Percentiles rank a stretch among this genome's conserved stretches.
phyloP scores from a whole-genome alignment of 2,888 invertebrate species.

The Pycnomerus fuliginosus region DNA sequence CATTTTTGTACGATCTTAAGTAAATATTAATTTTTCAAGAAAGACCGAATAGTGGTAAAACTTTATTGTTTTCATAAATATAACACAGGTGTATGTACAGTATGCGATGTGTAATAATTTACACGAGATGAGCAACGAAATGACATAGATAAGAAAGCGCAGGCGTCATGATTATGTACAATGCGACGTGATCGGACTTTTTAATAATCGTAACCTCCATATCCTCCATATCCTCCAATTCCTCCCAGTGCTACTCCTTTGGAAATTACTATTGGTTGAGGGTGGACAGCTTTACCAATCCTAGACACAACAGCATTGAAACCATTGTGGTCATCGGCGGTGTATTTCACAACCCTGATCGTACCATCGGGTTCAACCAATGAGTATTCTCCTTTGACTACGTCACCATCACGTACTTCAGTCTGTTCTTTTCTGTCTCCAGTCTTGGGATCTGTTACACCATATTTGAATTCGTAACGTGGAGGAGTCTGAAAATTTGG shows the following conservation, averaged over 20 bases:
- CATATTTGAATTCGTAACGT: constrained; percentile 60
- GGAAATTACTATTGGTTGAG: constrained; percentile 14
- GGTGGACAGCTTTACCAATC: constrained; percentile 31
- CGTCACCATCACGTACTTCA: constrained; percentile 58
- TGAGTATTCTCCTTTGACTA: constrained; percentile 59
- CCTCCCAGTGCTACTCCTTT: constrained; percentile 19
- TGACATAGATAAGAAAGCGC: constrained; percentile 1
- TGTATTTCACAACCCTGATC: constrained; percentile 58
- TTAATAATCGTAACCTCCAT: constrained; percentile 1
- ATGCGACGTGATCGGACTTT: constrained; percentile 4
- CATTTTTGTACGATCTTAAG: neutral
- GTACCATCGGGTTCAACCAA: constrained; percentile 60
- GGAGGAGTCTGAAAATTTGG: constrained; percentile 55
- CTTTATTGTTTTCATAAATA: constrained; percentile 11
- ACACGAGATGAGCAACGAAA: constrained; percentile 15
- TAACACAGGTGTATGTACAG: constrained; percentile 12
- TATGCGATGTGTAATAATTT: constrained; percentile 14
- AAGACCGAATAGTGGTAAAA: constrained; percentile 3
- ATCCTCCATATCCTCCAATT: constrained; percentile 4
- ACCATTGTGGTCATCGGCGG: too few relatives aligned
- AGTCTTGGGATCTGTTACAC: constrained; percentile 58
- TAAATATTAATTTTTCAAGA: neutral
- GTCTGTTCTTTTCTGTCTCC: constrained; percentile 60
- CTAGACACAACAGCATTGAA: constrained; percentile 29
- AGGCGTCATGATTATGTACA: constrained; percentile 4